Evolutionary conservation across 2,888 invertebrate genomes (phyloP).

Genomic region (Labia minor): DNA sequence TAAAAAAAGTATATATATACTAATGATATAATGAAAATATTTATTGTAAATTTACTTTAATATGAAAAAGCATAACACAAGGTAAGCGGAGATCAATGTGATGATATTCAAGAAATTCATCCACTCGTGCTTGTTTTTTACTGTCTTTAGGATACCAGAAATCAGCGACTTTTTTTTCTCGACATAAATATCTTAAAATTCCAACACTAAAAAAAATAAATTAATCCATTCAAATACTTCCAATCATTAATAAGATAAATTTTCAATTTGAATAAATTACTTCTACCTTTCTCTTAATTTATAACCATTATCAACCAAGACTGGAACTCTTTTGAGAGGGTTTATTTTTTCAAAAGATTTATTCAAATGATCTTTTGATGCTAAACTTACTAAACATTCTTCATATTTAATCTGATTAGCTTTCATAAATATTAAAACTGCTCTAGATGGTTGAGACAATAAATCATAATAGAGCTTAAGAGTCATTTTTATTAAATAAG

Average conservation of each 20-base stretch:
- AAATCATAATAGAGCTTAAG: slow-evolving; percentile 53
- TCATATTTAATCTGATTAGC: slow-evolving; percentile 51
- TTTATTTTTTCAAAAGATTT: slow-evolving; percentile 49
- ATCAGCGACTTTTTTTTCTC: slow-evolving; percentile 35
- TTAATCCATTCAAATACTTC: neutral
- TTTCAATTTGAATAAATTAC: slow-evolving; percentile 21
- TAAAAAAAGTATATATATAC: neutral
- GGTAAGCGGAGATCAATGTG: slow-evolving; percentile 38
- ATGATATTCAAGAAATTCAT: slow-evolving; percentile 45
- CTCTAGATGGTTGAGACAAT: slow-evolving; percentile 65
- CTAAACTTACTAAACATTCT: slow-evolving; percentile 27
- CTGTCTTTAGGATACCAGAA: slow-evolving; percentile 44
- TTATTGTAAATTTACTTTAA: slow-evolving; percentile 36
- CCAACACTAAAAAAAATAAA: slow-evolving; percentile 36
- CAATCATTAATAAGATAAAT: too few species aligned
- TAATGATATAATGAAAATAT: too few species aligned
- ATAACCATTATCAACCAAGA: slow-evolving; percentile 56
- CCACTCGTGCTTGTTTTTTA: slow-evolving; percentile 37
- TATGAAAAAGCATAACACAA: slow-evolving; percentile 38
- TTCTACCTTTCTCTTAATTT: slow-evolving; percentile 46
- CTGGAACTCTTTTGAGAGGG: slow-evolving; percentile 53
- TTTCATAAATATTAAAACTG: slow-evolving; percentile 58
- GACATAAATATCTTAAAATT: slow-evolving; percentile 40
- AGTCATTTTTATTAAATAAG: slow-evolving; percentile 22
- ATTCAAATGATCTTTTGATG: slow-evolving; percentile 48